Evolutionary conservation across 2,888 invertebrate species (phyloP), one percentile per base, ranked within the genome.

Genomic region (Machimus atricapillus): DNA sequence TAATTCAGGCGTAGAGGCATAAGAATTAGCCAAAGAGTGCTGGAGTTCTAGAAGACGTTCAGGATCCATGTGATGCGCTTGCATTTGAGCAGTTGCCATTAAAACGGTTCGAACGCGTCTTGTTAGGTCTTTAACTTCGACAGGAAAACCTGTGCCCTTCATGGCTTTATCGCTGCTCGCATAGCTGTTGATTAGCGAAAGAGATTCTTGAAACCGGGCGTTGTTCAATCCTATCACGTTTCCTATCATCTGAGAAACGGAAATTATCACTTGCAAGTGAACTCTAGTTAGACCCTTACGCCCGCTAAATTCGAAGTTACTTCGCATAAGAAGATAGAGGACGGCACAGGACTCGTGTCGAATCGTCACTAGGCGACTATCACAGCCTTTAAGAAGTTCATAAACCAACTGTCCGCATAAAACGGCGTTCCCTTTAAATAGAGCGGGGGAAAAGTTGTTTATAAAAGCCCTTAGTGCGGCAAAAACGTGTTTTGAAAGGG

Each of bases 181-280:
- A 91, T 97, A 98, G 91, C 97, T 98, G 91, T 98, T 98, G 90
- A 98, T 97, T 79, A 98, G 94, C 4, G 97, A 97, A 5, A 99
- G 93, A 89, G 97, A 98, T 92, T 98, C 98, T 93, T 98, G 98
- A 92, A 99, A 98, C 76, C 98, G 94, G n/a, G 97, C 96, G 92
- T 97, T 98, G 93, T 98, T 98, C 89, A 98, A 93, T 3, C 97
- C 97, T n/a, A 97, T 96, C 6, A 97, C 96, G 90, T 96, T 97
- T 87, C 98, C 98, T 88, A 98, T 94, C 93, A 99, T 95, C 92
- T 98, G 97, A 0, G 98, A 98, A 16, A 99, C 97, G 0, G 98
- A 97, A 90, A 99, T 98, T 89, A 98, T 98, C 46, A 98, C 97
- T 95, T 98, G 98, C 79, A 98, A 93, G 91, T 98, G 98, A 0